Percentiles rank a stretch among this genome's conserved stretches.
Evolutionary conservation across 2,888 invertebrate genomes (phyloP).

Genomic region (Andrena marginata): DNA sequence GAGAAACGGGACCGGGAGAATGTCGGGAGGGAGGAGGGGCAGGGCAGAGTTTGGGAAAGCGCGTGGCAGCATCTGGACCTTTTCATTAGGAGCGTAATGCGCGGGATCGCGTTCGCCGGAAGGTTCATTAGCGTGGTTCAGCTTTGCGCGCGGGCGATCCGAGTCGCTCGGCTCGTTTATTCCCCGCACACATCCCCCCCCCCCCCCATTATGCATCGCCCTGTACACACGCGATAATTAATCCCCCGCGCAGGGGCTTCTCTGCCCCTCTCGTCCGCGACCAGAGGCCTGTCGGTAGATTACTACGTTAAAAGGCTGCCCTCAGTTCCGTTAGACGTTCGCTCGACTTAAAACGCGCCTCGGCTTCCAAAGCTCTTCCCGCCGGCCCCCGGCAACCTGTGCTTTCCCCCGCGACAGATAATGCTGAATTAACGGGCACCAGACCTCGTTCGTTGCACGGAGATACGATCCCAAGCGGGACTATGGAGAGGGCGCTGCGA

Average conservation of each 20-base stretch:
- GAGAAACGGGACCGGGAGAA: neutral
- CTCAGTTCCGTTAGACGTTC: neutral
- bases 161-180: conserved; percentile 23
- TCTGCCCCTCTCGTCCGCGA: neutral
- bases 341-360: conserved; percentile 2
- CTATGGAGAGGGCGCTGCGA: too few species aligned
- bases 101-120: conserved; percentile 7
- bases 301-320: conserved; percentile 32
- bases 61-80: conserved; percentile 26
- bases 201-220: conserved; percentile 21
- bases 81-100: conserved; percentile 37
- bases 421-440: neutral
- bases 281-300: conserved; percentile 7
- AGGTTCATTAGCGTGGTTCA: conserved; percentile 46
- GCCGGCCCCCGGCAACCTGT: neutral
- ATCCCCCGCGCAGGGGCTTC: conserved; percentile 22
- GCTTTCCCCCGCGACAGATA: neutral
- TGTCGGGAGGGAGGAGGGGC: neutral
- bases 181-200: too few species aligned
- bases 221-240: conserved; percentile 48
- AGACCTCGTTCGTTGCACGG: neutral
- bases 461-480: neutral
- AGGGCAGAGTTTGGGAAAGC: neutral
- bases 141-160: conserved; percentile 23
- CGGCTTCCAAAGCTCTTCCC: neutral